Percentiles rank a stretch among this genome's conserved stretches.
Conservation (phyloP, 23 tunicate species). For the Corella eumyota region DNA sequence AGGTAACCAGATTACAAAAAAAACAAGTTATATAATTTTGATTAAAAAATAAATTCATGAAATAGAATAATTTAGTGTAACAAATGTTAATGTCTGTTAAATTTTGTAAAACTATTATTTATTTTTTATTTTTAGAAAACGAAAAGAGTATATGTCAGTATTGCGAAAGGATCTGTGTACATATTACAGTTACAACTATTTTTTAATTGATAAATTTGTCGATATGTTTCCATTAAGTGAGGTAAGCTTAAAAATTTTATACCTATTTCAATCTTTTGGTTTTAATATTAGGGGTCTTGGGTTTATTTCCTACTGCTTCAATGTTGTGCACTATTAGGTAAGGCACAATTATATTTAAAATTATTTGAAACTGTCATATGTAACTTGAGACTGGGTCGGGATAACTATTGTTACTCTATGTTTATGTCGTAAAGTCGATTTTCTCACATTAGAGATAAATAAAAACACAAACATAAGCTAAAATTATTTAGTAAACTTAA, state of each 20-base stretch:
- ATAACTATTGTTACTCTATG: too few species aligned
- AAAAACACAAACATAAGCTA: too few species aligned
- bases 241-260: conserved; percentile 22
- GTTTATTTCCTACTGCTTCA: too few species aligned
- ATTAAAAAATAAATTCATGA: neutral
- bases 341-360: too few species aligned
- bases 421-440: too few species aligned
- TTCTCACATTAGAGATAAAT: too few species aligned
- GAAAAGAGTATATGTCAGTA: conserved; percentile 61
- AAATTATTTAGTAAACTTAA: too few species aligned
- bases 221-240: conserved; percentile 79
- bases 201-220: conserved; percentile 50
- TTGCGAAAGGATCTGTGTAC: conserved; percentile 59
- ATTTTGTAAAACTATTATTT: too few species aligned
- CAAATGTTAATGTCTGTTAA: too few species aligned
- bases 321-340: too few species aligned
- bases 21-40: neutral
- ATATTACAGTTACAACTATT: conserved; percentile 95
- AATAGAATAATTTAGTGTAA: neutral
- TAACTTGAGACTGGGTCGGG: too few species aligned
- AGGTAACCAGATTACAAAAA: conserved; percentile 15
- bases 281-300: neutral
- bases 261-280: neutral
- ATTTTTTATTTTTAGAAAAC: conserved; percentile 25
- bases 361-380: too few species aligned